These are phyloP conservation scores for Trachythela sp. DNA, from an alignment of 64 coral and sea anemone species.

Conservation along the genomic window DNA sequence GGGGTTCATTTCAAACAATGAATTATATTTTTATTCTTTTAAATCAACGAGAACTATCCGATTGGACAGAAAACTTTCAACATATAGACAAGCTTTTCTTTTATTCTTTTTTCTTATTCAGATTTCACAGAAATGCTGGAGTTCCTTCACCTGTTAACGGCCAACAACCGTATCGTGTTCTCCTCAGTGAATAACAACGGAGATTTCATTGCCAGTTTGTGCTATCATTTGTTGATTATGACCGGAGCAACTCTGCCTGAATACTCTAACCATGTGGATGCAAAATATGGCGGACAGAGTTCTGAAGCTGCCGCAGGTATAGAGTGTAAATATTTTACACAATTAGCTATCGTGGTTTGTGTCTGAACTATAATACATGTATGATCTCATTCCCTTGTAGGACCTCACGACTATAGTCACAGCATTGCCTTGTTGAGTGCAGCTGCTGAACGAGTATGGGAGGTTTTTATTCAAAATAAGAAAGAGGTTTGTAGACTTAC, in stretches of 20 bases:
- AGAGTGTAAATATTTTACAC: background rate
- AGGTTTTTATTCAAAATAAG: slow-evolving; percentile 83
- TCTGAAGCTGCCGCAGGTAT: background rate
- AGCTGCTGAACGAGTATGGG: slow-evolving; percentile 91
- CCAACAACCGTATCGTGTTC: slow-evolving; percentile 78
- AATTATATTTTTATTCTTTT: too few relatives aligned
- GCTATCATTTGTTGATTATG: slow-evolving; percentile 90
- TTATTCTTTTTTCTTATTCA: slow-evolving; percentile 32
- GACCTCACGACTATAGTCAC: background rate
- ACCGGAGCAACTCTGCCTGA: slow-evolving; percentile 54
- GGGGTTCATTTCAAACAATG: background rate
- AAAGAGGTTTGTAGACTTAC: slow-evolving; percentile 78
- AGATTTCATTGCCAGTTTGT: slow-evolving; percentile 80
- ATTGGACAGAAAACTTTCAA: too few relatives aligned
- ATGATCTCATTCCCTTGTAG: background rate
- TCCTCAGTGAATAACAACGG: slow-evolving; percentile 58
- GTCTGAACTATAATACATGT: background rate
- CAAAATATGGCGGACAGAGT: background rate
- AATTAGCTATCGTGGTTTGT: too few relatives aligned
- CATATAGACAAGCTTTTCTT: background rate
- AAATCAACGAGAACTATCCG: too few relatives aligned
- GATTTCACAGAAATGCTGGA: slow-evolving; percentile 82
- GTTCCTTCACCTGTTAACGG: slow-evolving; percentile 82
- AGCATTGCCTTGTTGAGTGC: slow-evolving; percentile 49
- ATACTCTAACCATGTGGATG: background rate